phyloP scores from a whole-genome alignment of 2,113 vertebrate species.

The Pleuronectes platessa region DNA sequence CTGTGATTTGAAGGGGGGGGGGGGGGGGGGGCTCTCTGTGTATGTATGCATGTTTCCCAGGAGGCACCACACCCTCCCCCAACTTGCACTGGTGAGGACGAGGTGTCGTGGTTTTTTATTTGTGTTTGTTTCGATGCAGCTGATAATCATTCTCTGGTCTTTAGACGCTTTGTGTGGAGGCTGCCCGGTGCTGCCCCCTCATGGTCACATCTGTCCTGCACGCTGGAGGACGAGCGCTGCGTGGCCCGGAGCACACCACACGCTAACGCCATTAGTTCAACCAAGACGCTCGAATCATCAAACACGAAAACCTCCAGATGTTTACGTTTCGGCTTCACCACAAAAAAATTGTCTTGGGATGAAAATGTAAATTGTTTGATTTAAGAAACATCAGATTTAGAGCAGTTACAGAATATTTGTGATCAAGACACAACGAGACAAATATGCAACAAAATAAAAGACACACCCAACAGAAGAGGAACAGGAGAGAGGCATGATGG shows the following conservation, averaged over 20 bases:
- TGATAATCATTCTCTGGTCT: slow-evolving; percentile 78
- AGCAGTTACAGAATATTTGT: too few species aligned
- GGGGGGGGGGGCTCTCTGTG: slow-evolving; percentile 7
- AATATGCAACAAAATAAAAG: background rate
- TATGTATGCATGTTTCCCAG: slow-evolving; percentile 36
- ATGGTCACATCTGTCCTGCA: background rate
- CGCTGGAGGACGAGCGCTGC: too few species aligned
- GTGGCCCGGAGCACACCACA: too few species aligned
- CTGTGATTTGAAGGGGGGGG: slow-evolving; percentile 30
- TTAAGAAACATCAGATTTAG: too few species aligned
- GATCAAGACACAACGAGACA: background rate
- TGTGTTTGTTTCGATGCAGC: slow-evolving; percentile 67
- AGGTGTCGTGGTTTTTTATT: slow-evolving; percentile 4
- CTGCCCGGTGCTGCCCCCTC: too few species aligned
- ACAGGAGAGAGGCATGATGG: background rate
- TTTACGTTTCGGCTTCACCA: too few species aligned
- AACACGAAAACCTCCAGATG: background rate
- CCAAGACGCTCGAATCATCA: background rate
- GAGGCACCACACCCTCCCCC: background rate
- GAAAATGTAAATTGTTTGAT: too few species aligned
- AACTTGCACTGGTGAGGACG: slow-evolving; percentile 47
- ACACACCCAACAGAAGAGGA: background rate
- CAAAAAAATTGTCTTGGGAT: too few species aligned
- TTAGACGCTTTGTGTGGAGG: background rate
- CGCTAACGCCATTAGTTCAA: too few species aligned